Evolutionary conservation across 2,888 invertebrate species (phyloP), one percentile per base, ranked within the genome.

Genomic region (Eledona agricola): DNA sequence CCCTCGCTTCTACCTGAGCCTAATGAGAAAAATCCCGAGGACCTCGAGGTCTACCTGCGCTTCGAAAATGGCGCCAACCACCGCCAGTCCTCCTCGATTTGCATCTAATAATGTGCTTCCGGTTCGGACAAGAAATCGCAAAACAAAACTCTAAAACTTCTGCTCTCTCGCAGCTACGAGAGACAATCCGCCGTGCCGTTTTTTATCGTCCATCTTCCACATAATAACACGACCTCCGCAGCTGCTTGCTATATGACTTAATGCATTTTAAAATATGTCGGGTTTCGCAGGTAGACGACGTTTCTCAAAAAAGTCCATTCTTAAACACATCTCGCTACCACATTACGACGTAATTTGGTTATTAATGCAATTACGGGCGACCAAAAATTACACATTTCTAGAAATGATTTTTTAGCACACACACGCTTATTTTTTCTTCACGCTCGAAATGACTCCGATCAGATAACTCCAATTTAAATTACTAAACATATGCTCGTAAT

Each of bases 11-110:
- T 65, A 65, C 66, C 68, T 68, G 68, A 34, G 53, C 60, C 64
- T 71, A 71, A 72, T 72, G 71, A 71, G 69, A 70, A 71, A 67
- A 63, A 61, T 60, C 55, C 62, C 61, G 58, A 64, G 61, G 58
- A n/a, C n/a, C n/a, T n/a, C n/a, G 60, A 57, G 34, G 40, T 63
- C 64, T 68, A 70, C 68, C 68, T 66, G 67, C 59, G 43, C 31
- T 16, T 22, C 58, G 52, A 58, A 62, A 62, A 59, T 61, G 68
- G 68, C 69, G 68, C 69, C 69, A 66, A 66, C 6, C 26, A 10
- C 9, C 11, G 10, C 13, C 26, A 35, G 32, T 55, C 34, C 26
- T 34, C 40, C 54, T 49, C 46, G 35, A 25, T 54, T 56, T 51
- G 53, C 53, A 42, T 47, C 38, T 60, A 60, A 60, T 58, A 58